Conservation (phyloP, 2,888 invertebrate genomes). For the Hyles lineata region DNA sequence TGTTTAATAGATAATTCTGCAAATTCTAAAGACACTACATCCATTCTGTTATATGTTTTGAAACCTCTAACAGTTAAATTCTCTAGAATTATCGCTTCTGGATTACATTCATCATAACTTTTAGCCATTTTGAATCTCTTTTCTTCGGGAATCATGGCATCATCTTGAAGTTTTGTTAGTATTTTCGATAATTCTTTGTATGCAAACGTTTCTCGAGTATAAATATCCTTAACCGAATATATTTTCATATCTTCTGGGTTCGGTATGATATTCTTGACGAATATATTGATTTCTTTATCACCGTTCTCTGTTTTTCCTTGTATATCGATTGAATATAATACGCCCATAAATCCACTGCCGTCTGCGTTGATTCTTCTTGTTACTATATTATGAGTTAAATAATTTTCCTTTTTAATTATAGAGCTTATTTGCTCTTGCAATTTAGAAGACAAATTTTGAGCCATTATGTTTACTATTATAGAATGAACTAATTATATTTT, state of each 20-base stretch:
- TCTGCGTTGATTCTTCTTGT: constrained; percentile 47
- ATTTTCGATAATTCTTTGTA: constrained; percentile 57
- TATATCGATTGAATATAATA: constrained; percentile 54
- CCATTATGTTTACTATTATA: constrained; percentile 5
- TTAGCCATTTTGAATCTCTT: constrained; percentile 56
- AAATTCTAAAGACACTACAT: constrained; percentile 52
- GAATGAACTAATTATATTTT: no score
- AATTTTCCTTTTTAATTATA: constrained; percentile 49
- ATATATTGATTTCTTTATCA: constrained; percentile 52
- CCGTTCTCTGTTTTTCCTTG: constrained; percentile 46
- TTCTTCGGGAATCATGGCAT: constrained; percentile 49
- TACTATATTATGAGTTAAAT: constrained; percentile 41
- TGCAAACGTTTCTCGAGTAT: constrained; percentile 54
- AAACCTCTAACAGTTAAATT: constrained; percentile 57
- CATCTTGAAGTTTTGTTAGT: constrained; percentile 53
- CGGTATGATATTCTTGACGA: constrained; percentile 58
- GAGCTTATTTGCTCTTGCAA: constrained; percentile 37
- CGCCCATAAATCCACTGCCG: constrained; percentile 57
- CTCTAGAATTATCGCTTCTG: constrained; percentile 59
- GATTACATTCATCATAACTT: constrained; percentile 50
- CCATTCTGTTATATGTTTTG: constrained; percentile 50
- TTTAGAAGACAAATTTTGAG: constrained; percentile 32
- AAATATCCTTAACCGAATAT: constrained; percentile 53
- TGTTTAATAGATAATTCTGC: constrained; percentile 52
- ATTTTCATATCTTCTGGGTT: constrained; percentile 47